Base-by-base conservation (phyloP, 2,113 vertebrate species). In the Macrotus californicus region DNA sequence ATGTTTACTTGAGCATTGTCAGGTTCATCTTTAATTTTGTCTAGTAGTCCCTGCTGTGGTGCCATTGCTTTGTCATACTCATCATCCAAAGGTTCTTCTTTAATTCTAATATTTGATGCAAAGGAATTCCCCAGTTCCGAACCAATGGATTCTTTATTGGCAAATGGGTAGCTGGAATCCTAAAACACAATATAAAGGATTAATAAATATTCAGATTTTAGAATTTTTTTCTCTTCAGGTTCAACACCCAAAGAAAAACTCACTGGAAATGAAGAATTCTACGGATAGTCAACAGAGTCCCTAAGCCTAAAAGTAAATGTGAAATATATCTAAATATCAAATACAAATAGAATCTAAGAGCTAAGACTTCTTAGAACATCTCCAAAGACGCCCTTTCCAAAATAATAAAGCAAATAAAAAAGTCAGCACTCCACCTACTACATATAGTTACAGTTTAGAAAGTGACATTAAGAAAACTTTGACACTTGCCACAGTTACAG, bases 1-100 rank as follows among this genome's bases (percentile, higher is more conserved):
- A 97, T 94, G 98, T 98, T 97, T 97, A 99, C 99, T 99, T 99
- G 98, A 75, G 98, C 95, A 95, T 98, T 99, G 96, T 99, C 99
- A 94, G 99, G 99, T 98, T 99, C 99, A 96, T 99, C 99, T 98
- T 99, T 99, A 97, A 99, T 98, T 98, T 98, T 98, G 89, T 98
- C 99, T 98, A 98, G 97, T 54, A 99, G 97, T 96, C 98, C 97
- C 70, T 98, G 96, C 79, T 98, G 98, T 96, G 99, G 98, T 92
- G 98, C 98, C 93, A 99, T 98, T 90, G 99, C 99, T 97, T 98
- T 99, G 89, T 99, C 99, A 97, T 99, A 99, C 97, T 99, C 99
- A 96, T 99, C 99, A 95, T 99, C 99, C 97, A 99, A 98, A 94
- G 99, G 99, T 98, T 99, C 99, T 96, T 99, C 99, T 98, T 99